These are phyloP conservation scores for Paraplagusia blochii DNA, from an alignment of 2,113 vertebrate genomes.

Conservation along the genomic window DNA sequence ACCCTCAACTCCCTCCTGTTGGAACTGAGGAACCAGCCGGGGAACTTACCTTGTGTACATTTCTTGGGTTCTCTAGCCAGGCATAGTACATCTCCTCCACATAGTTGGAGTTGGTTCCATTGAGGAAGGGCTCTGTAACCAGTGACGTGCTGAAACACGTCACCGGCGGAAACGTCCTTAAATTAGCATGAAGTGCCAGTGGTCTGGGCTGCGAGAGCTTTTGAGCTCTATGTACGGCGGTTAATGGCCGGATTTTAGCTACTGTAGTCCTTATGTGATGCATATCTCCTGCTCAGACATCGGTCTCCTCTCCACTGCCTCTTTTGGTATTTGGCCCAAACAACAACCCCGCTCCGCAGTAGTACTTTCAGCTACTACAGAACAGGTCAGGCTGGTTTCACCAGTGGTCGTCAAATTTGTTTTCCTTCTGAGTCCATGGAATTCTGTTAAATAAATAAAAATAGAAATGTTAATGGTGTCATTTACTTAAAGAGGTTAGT, in stretches of 20 bases:
- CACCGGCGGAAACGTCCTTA: constrained; percentile 80
- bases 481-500: no score
- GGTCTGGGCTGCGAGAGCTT: constrained; percentile 70
- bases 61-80: constrained; percentile 94
- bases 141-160: constrained; percentile 79
- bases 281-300: constrained; percentile 76
- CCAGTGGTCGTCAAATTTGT: background rate
- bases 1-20: no score
- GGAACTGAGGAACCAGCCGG: no score
- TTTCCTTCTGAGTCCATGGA: no score
- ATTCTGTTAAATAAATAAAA: no score
- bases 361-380: background rate
- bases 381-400: constrained; percentile 3
- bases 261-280: constrained; percentile 89
- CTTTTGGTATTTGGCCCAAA: background rate
- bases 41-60: constrained; percentile 86
- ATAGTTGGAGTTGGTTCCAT: constrained; percentile 92
- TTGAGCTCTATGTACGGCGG: constrained; percentile 80
- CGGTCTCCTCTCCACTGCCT: constrained; percentile 21
- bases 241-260: constrained; percentile 81
- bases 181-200: constrained; percentile 61
- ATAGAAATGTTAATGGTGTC: no score
- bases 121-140: constrained; percentile 88
- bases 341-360: background rate
- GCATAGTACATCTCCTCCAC: constrained; percentile 96